phyloP scores from a whole-genome alignment of 2,888 invertebrate genomes.

The Chymomyza procnemis region DNA sequence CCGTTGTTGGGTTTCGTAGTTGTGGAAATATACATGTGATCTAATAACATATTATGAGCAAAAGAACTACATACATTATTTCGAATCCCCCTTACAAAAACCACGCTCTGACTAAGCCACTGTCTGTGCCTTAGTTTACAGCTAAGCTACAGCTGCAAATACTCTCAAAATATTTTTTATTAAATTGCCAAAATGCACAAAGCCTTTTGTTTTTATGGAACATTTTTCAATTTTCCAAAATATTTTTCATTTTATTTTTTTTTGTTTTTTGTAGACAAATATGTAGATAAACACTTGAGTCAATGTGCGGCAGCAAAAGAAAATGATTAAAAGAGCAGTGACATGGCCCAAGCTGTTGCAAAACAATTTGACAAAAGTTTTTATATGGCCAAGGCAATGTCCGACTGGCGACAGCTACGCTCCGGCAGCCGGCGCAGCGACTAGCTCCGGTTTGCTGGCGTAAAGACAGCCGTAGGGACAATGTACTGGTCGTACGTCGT shows the following conservation, averaged over 20 bases:
- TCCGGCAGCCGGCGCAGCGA: neutral
- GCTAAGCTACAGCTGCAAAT: slow-evolving; percentile 10
- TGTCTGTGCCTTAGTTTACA: neutral
- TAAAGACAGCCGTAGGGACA: too few relatives aligned
- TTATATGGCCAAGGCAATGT: slow-evolving; percentile 7
- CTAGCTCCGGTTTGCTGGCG: neutral
- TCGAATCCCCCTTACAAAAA: too few relatives aligned
- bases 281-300: slow-evolving; percentile 31
- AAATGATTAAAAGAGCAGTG: slow-evolving; percentile 56
- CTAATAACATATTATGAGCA: too few relatives aligned
- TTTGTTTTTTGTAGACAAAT: slow-evolving; percentile 44
- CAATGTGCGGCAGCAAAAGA: neutral
- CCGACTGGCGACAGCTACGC: neutral
- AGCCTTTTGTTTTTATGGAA: neutral
- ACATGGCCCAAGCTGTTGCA: slow-evolving; percentile 18
- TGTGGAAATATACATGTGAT: too few relatives aligned
- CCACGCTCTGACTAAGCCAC: neutral
- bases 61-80: too few relatives aligned
- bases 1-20: too few relatives aligned
- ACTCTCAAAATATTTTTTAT: slow-evolving; percentile 11
- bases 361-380: slow-evolving; percentile 50
- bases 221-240: slow-evolving; percentile 21
- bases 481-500: neutral
- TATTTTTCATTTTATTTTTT: too few relatives aligned
- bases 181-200: neutral